These are phyloP conservation scores for Platichthys stellatus DNA, from an alignment of 2,113 vertebrate species.

Conservation along the genomic window DNA sequence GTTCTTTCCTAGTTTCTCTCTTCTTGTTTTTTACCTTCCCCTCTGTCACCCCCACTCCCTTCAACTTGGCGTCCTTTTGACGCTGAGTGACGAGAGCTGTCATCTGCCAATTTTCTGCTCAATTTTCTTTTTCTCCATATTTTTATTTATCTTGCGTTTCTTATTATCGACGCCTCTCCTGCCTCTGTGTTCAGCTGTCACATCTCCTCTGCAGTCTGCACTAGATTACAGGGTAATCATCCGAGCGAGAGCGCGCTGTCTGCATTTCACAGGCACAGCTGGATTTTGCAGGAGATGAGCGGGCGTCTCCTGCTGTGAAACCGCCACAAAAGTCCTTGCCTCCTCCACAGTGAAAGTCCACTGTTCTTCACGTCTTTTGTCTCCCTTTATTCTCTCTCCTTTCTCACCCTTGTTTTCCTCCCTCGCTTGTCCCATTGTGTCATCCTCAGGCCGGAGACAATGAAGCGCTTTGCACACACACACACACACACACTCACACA, in stretches of 20 bases:
- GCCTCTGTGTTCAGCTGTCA: constrained; percentile 18
- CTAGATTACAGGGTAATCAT: constrained; percentile 50
- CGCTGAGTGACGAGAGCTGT: constrained; percentile 23
- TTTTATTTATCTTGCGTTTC: constrained; percentile 14
- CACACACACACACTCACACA: constrained; percentile 11
- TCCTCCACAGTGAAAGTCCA: constrained; percentile 38
- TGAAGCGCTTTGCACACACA: constrained; percentile 28
- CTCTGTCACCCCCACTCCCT: constrained; percentile 4
- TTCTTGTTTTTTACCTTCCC: background rate
- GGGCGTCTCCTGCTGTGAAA: constrained; percentile 60
- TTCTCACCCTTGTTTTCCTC: background rate
- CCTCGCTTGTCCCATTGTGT: constrained; percentile 6
- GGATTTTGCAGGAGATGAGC: constrained; percentile 61
- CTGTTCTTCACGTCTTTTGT: background rate
- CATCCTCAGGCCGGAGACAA: constrained; percentile 32
- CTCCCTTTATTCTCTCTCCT: background rate
- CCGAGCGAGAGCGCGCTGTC: constrained; percentile 26
- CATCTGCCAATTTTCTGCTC: background rate
- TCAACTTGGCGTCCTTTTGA: constrained; percentile 28
- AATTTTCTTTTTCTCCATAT: constrained; percentile 6
- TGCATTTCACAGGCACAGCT: constrained; percentile 53
- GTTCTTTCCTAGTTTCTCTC: background rate
- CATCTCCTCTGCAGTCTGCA: constrained; percentile 32
- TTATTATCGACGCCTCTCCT: background rate
- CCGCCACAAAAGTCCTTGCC: constrained; percentile 32